phyloP scores from a whole-genome alignment of 2,113 vertebrate species.

The Gila orcuttii region DNA sequence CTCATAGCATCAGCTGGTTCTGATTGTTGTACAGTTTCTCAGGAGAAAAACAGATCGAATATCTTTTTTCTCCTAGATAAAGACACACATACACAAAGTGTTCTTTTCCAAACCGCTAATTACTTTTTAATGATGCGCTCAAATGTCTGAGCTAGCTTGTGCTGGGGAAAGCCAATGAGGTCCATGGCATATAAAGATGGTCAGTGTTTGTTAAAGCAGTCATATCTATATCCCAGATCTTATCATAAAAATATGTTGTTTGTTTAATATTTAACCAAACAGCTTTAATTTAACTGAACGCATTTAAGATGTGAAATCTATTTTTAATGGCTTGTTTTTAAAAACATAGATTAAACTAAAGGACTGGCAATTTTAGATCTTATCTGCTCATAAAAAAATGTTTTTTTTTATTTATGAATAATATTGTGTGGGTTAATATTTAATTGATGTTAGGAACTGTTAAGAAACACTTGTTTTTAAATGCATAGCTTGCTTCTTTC shows the following conservation, averaged over 20 bases:
- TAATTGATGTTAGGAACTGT: neutral
- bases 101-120: constrained; percentile 51
- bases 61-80: constrained; percentile 41
- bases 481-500: constrained; percentile 4
- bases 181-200: constrained; percentile 43
- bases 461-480: constrained; percentile 10
- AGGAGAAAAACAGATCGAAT: constrained; percentile 35
- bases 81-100: constrained; percentile 44
- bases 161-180: constrained; percentile 49
- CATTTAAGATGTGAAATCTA: neutral
- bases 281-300: neutral
- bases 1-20: constrained; percentile 21
- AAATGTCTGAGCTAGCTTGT: constrained; percentile 43
- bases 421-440: constrained; percentile 2
- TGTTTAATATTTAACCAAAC: constrained; percentile 2
- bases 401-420: neutral
- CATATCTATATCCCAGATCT: constrained; percentile 12
- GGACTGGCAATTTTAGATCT: neutral
- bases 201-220: constrained; percentile 46
- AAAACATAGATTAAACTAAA: neutral
- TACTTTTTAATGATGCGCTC: constrained; percentile 51
- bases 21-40: constrained; percentile 1
- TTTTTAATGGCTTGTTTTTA: constrained; percentile 2
- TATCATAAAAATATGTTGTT: neutral
- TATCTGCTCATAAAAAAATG: neutral